Evolutionary conservation across 2,888 invertebrate species (phyloP), one percentile per base, ranked within the genome.

Genomic region (Odontothrips loti): DNA sequence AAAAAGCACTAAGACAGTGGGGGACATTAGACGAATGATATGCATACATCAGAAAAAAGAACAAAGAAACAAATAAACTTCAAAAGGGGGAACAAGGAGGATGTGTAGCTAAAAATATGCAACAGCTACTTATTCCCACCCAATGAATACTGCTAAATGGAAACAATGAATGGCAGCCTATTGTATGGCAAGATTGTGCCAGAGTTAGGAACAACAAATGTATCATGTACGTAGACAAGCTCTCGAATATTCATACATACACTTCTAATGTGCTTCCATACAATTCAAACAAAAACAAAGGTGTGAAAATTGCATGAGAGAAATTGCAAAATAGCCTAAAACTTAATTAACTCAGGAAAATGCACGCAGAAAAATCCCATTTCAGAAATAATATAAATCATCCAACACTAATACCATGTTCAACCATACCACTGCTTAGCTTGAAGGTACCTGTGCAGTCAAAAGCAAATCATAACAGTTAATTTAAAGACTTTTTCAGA

Each of bases 311-410:
- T 75, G 68, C 68, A 27, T 75, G 8, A 27, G 68, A 68, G 27
- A 68, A 68, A 75, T 27, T 75, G 68, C 27, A 75, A 75, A 75
- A 75, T 75, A 75, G 68, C 68, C 68, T 75, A 75, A 27, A 51
- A 75, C 68, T 75, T 75, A 75, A 75, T 75, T 75, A 75, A 75
- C 68, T 12, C 23, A 75, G 68, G 68, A 75, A 75, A 75, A 75
- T 75, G 68, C 68, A 75, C 68, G 12, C 68, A 27, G 27, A 75
- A 12, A 27, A 75, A 75, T 27, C 23, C 23, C n/a, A n/a, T 27
- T 75, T 27, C 23, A 27, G 23, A 75, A 75, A 27, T 27, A 75
- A 75, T 9, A 75, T 75, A 11, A 75, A 9, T 23, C 68, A 75
- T 27, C 68, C 68, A 75, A 75, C 27, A 27, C 68, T 75, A 75